phyloP scores from a whole-genome alignment of 2,797 vertebrate species.

The Thripadectes ignobilis region DNA sequence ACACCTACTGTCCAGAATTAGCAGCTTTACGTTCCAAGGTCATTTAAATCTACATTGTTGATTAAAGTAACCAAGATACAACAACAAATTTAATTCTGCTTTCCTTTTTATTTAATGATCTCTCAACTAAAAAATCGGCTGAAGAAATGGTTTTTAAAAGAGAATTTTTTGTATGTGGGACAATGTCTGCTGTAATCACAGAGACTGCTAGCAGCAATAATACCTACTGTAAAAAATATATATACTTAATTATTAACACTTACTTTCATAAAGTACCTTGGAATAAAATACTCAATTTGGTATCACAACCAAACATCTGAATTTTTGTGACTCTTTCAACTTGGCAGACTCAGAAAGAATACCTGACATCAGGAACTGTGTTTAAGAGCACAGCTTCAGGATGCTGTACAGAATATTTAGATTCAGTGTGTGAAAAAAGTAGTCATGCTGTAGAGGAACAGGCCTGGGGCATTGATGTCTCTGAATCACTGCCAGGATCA shows the following conservation, averaged over 20 bases:
- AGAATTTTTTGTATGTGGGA: not conserved
- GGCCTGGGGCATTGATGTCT: constrained; percentile 64
- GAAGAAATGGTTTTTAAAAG: not conserved
- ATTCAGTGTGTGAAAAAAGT: constrained; percentile 26
- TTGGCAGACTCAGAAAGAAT: not conserved
- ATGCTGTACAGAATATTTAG: constrained; percentile 59
- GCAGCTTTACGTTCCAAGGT: not conserved
- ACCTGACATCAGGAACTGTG: constrained; percentile 20
- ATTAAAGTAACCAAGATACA: not conserved
- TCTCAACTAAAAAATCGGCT: not conserved
- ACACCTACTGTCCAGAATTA: not conserved
- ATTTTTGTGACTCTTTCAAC: constrained; percentile 56
- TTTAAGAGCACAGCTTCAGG: constrained; percentile 15
- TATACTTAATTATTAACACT: not conserved
- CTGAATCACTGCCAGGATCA: constrained; percentile 72
- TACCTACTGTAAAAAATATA: not conserved
- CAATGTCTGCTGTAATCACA: not conserved
- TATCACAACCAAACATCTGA: not conserved
- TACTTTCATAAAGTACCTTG: not conserved
- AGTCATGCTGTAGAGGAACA: constrained; percentile 63
- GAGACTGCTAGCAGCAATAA: not conserved
- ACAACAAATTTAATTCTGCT: not conserved
- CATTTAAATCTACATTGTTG: not conserved
- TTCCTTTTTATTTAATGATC: not conserved
- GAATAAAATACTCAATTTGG: not conserved